phyloP scores from a whole-genome alignment of 2,113 vertebrate genomes.

The Anseranas semipalmata region DNA sequence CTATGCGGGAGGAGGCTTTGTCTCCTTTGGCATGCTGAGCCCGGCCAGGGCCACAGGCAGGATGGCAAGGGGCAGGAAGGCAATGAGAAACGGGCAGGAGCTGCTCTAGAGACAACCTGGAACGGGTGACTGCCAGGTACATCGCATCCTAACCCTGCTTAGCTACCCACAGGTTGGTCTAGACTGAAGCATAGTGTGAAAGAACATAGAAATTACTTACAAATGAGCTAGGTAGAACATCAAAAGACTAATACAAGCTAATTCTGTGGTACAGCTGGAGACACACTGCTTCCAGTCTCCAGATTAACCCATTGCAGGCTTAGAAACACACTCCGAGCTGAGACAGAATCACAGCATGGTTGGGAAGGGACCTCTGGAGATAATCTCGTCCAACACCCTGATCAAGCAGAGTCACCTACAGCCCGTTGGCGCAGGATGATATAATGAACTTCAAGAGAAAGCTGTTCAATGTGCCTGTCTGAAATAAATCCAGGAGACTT shows the following conservation, averaged over 20 bases:
- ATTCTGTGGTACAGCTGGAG: background rate
- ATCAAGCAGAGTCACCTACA: background rate
- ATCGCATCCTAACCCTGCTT: background rate
- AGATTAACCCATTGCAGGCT: background rate
- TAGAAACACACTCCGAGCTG: background rate
- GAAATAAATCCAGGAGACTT: background rate
- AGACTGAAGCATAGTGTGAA: background rate
- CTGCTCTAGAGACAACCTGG: background rate
- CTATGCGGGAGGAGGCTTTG: constrained; percentile 59
- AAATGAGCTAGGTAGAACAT: background rate
- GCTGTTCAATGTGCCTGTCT: background rate
- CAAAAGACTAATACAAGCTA: background rate
- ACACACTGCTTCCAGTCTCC: background rate
- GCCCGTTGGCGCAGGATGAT: background rate
- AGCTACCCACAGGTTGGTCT: background rate
- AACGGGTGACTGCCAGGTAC: background rate
- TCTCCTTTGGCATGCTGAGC: constrained; percentile 53
- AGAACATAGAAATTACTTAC: background rate
- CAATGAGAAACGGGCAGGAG: background rate
- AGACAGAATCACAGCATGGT: background rate
- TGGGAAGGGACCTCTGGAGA: background rate
- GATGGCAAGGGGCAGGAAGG: background rate
- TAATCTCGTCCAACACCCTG: fast-evolving
- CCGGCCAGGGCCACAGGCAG: background rate
- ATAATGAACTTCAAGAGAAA: background rate